phyloP scores from a whole-genome alignment of 2,797 vertebrate genomes.

The Picus viridis region DNA sequence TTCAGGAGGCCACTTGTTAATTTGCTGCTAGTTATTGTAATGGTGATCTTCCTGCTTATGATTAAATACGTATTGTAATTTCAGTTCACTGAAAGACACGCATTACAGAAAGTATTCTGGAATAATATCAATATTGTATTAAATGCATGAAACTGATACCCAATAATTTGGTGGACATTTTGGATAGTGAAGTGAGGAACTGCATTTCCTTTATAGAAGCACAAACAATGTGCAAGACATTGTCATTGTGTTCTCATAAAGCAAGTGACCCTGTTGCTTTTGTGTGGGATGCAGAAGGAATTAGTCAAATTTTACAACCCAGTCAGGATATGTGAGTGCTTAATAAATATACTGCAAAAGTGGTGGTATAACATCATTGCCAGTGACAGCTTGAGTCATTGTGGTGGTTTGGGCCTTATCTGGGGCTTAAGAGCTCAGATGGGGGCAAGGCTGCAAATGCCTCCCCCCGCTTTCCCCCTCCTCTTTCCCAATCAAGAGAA shows the following conservation, averaged over 20 bases:
- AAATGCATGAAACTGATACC: constrained; percentile 38
- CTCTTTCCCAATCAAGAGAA: too few relatives aligned
- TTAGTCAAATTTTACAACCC: constrained; percentile 33
- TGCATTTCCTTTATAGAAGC: constrained; percentile 43
- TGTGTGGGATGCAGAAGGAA: neutral
- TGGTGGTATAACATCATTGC: neutral
- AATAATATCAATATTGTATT: constrained; percentile 50
- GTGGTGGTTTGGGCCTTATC: too few relatives aligned
- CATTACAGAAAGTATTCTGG: constrained; percentile 44
- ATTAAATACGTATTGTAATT: constrained; percentile 47
- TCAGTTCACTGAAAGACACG: constrained; percentile 32
- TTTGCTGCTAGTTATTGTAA: constrained; percentile 59
- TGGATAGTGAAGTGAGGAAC: neutral
- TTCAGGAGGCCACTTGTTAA: neutral
- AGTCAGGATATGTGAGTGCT: neutral
- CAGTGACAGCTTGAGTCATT: neutral
- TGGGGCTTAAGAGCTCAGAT: too few relatives aligned
- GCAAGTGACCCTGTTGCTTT: constrained; percentile 36
- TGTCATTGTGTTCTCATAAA: neutral
- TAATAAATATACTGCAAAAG: neutral
- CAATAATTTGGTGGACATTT: neutral
- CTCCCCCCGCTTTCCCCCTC: too few relatives aligned
- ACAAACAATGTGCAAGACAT: constrained; percentile 23
- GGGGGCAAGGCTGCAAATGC: too few relatives aligned
- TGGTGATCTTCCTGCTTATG: constrained; percentile 30